Evolutionary conservation across 1,140 invertebrate genomes (phyloP), one percentile per base, ranked within the genome.

Genomic region (Cylas formicarius): DNA sequence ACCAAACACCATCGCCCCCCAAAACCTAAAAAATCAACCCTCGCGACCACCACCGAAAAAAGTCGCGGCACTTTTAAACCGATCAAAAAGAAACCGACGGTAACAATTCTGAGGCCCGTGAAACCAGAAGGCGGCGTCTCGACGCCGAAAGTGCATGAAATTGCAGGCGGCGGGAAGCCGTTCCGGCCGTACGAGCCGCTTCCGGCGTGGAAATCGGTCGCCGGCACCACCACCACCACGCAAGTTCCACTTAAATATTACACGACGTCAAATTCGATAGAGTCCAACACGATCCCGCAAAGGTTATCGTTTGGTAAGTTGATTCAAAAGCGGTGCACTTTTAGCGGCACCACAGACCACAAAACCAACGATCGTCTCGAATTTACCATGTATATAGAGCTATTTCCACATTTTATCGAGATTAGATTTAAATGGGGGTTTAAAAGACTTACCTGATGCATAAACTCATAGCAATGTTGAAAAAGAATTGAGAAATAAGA

Each of bases 191-290:
- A 74, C 50, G 65, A 64, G 16, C 47, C 47, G 44, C n/a, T n/a
- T 29, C n/a, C n/a, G n/a, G n/a, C n/a, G n/a, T n/a, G n/a, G 3
- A 21, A 24, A 24, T 34, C 11, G 11, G 20, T 26, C n/a, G 27
- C 13, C 7, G 19, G 10, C 7, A 9, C 50, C 16, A 58, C 74
- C 16, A 69, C 66, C 29, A 74, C 74, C 14, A 80, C 78, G 29
- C 63, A 69, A 23, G 68, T 76, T 14, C 77, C 78, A 13, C 56
- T 80, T 27, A 63, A 76, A 49, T 80, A 76, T 54, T 77, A 77
- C 52, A 69, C 69, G 9, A 73, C 77, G 2, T 65, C 67, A 1
- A 76, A 73, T 29, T 69, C 58, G 7, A 55, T 61, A 3, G 49
- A 74, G 24, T 55, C 70, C 2, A 68, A 71, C 16, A 67, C 73